Conservation (phyloP, 2,797 vertebrate species). For the Enteromius afrohamiltoni region DNA sequence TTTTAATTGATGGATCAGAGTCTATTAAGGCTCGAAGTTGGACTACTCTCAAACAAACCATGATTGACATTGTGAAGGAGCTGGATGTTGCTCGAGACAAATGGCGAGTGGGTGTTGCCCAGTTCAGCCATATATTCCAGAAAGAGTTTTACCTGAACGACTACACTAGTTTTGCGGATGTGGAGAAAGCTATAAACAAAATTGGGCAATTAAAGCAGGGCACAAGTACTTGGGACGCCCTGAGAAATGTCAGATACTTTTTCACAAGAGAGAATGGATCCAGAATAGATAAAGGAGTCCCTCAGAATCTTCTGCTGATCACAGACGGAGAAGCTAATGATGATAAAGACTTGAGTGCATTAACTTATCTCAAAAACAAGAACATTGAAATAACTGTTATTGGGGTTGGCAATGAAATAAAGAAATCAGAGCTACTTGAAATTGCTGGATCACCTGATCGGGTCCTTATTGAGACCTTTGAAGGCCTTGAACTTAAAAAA, state of each 20-base stretch:
- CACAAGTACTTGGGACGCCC: constrained; percentile 74
- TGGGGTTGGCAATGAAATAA: constrained; percentile 72
- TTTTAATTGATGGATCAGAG: constrained; percentile 82
- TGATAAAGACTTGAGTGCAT: constrained; percentile 64
- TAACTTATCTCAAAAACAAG: constrained; percentile 66
- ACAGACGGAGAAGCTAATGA: constrained; percentile 81
- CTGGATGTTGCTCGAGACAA: constrained; percentile 72
- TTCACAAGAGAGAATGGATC: constrained; percentile 77
- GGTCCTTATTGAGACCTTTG: constrained; percentile 74
- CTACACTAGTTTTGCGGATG: constrained; percentile 41
- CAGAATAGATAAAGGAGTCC: constrained; percentile 65
- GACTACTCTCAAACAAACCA: constrained; percentile 75
- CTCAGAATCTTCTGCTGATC: constrained; percentile 83
- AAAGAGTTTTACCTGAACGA: constrained; percentile 79
- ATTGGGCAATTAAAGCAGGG: constrained; percentile 65
- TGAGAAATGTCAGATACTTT: constrained; percentile 70
- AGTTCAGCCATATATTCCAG: constrained; percentile 74
- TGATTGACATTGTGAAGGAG: constrained; percentile 69
- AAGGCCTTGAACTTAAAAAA: constrained; percentile 69
- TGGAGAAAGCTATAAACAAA: constrained; percentile 67
- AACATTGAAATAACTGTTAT: constrained; percentile 78
- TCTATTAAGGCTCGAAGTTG: constrained; percentile 73
- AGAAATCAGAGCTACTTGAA: constrained; percentile 73
- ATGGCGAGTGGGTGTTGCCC: constrained; percentile 79
- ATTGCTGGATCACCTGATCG: constrained; percentile 71